Conservation (phyloP, 2,888 invertebrate genomes). For the Agrypnus murinus region DNA sequence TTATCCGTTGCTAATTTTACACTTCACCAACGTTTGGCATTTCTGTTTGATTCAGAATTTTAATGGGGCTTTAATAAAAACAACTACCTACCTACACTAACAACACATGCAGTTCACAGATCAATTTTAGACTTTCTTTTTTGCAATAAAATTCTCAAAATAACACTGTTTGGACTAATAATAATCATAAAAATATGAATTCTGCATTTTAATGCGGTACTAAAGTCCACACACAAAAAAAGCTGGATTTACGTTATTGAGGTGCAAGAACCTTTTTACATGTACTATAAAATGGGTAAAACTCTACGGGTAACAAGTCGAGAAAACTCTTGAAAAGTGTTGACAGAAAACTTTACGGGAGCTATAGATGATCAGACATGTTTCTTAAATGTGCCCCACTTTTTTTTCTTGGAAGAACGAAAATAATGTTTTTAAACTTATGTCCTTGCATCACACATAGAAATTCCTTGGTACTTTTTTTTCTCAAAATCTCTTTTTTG, state of each 20-base stretch:
- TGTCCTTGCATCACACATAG: no score
- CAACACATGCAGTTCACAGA: no score
- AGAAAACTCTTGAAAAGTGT: not conserved
- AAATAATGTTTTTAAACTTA: no score
- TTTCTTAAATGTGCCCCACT: not conserved
- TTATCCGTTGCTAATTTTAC: conserved; percentile 24
- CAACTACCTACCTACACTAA: conserved; percentile 4
- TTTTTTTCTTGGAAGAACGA: not conserved
- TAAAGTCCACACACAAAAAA: no score
- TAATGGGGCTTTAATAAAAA: conserved; percentile 3
- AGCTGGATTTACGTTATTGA: not conserved
- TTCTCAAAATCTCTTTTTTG: conserved; percentile 36
- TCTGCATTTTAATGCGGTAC: not conserved
- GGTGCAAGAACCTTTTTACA: not conserved
- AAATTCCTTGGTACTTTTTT: not conserved
- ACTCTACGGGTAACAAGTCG: conserved; percentile 3
- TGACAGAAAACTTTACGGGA: conserved; percentile 17
- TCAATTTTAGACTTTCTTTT: no score
- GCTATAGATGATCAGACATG: conserved; percentile 20
- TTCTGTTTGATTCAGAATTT: conserved; percentile 14
- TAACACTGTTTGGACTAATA: not conserved
- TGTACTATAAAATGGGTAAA: not conserved
- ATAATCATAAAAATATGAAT: not conserved
- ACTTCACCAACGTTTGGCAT: not conserved
- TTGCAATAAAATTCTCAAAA: not conserved